Percentiles rank a stretch among this genome's conserved stretches.
phyloP scores from a whole-genome alignment of 2,797 vertebrate species.

The Esox lucius region DNA sequence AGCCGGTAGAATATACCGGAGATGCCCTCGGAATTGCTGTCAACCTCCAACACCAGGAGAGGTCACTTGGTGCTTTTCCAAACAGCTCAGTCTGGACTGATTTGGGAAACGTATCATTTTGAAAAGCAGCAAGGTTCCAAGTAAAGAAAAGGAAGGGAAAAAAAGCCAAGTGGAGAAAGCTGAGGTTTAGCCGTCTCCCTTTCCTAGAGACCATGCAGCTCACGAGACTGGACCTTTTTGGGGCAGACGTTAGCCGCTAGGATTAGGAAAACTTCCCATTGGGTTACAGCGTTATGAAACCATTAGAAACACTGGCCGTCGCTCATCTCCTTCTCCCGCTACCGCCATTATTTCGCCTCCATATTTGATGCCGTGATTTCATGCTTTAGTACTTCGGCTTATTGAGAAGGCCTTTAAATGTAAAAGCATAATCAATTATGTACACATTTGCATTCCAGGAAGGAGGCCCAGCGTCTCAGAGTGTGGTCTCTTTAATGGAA shows the following conservation, averaged over 20 bases:
- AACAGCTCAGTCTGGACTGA: conserved; percentile 31
- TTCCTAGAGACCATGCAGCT: neutral
- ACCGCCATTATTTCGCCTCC: neutral
- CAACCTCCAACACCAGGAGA: conserved; percentile 44
- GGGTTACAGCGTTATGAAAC: neutral
- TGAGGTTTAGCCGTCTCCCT: conserved; percentile 16
- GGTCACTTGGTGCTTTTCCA: conserved; percentile 37
- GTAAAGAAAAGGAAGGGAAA: conserved; percentile 22
- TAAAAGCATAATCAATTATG: conserved; percentile 12
- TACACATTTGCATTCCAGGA: neutral
- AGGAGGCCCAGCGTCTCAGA: conserved; percentile 14
- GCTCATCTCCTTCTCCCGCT: neutral
- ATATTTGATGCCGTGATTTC: neutral
- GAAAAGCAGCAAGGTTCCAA: conserved; percentile 26
- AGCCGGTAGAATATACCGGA: conserved; percentile 58
- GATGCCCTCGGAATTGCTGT: conserved; percentile 57
- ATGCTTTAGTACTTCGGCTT: neutral
- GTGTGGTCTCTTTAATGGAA: conserved; percentile 23
- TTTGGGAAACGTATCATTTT: conserved; percentile 5
- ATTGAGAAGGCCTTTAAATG: neutral
- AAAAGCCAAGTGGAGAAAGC: conserved; percentile 11
- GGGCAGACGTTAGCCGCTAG: conserved; percentile 19
- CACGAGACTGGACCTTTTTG: conserved; percentile 20
- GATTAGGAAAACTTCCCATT: neutral
- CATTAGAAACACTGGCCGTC: neutral